Evolutionary conservation across 1,140 invertebrate species (phyloP), one percentile per base, ranked within the genome.

Genomic region (Drosophila ogumai): DNA sequence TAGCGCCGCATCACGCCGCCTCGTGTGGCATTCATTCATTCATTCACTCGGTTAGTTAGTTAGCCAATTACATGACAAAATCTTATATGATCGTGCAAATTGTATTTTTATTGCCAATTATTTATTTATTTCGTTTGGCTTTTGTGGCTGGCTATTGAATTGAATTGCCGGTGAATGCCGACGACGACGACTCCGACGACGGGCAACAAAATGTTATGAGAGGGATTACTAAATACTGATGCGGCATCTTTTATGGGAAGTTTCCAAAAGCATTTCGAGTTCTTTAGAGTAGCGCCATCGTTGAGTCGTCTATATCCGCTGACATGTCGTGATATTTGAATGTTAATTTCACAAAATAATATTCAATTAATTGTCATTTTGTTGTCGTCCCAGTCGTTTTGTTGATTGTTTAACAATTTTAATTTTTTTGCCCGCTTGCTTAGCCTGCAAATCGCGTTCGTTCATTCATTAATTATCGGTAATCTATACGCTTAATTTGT

Each of bases 21-120:
- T 32, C 66, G 63, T 31, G 9, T 72, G 66, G 36, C 56, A 67
- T 22, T 49, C 46, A 65, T 32, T 58, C 59, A 66, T 59, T 64
- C 60, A 63, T 67, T 66, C 43, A 32, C 0, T 41, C 34, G 49
- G 25, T 73, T 50, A 60, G 72, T 64, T 75, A 63, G 54, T 72
- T 72, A 56, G 68, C 49, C 57, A 65, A 81, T 63, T 54, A 77
- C 54, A 76, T 67, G 40, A 40, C 63, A 76, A 77, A 77, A 68
- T 80, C 81, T 71, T 84, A 84, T 90, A 84, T 80, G 84, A 88
- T 88, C 84, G 84, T 90, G 85, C 84, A 88, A 88, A 88, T 88
- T 88, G 84, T 84, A 88, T 88, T 88, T 87, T 90, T 84, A 90
- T 88, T 88, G 84, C 73, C 84, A 88, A 88, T 88, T 88, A 88